phyloP scores from a whole-genome alignment of 2,888 invertebrate genomes.

The Drosophila glabriapex region DNA sequence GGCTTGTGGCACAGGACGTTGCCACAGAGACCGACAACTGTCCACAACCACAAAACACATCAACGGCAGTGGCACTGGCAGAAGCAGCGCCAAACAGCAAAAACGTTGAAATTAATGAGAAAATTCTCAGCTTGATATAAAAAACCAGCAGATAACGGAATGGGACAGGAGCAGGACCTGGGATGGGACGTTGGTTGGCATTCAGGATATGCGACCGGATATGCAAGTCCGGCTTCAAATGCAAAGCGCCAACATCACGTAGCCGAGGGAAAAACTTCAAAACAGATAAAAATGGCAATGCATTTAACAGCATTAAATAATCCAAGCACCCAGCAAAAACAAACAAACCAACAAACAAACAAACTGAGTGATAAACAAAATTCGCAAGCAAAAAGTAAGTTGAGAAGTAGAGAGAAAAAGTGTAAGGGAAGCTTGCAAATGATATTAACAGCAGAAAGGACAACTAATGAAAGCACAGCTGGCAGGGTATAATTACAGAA shows the following conservation, averaged over 20 bases:
- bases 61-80: constrained; percentile 55
- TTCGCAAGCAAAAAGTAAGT: constrained; percentile 31
- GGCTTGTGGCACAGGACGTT: constrained; percentile 32
- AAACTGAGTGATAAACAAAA: constrained; percentile 61
- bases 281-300: constrained; percentile 73
- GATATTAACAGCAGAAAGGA: constrained; percentile 52
- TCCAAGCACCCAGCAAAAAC: constrained; percentile 10
- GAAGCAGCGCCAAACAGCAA: constrained; percentile 26
- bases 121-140: constrained; percentile 75
- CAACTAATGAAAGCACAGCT: constrained; percentile 40
- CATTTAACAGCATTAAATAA: constrained; percentile 68
- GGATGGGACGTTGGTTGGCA: constrained; percentile 29
- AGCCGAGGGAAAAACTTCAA: constrained; percentile 50
- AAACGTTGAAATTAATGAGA: constrained; percentile 80
- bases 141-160: constrained; percentile 76
- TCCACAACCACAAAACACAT: constrained; percentile 77
- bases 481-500: constrained; percentile 48
- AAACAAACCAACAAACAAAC: constrained; percentile 6
- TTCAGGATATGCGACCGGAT: constrained; percentile 50
- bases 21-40: constrained; percentile 71
- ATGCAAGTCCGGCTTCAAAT: constrained; percentile 61
- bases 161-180: constrained; percentile 23
- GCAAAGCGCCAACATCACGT: constrained; percentile 66
- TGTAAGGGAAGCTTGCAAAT: constrained; percentile 50
- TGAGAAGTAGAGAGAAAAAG: background rate